These are phyloP conservation scores for Cyprinodon tularosa DNA, from an alignment of 2,113 vertebrate species.

Conservation along the genomic window DNA sequence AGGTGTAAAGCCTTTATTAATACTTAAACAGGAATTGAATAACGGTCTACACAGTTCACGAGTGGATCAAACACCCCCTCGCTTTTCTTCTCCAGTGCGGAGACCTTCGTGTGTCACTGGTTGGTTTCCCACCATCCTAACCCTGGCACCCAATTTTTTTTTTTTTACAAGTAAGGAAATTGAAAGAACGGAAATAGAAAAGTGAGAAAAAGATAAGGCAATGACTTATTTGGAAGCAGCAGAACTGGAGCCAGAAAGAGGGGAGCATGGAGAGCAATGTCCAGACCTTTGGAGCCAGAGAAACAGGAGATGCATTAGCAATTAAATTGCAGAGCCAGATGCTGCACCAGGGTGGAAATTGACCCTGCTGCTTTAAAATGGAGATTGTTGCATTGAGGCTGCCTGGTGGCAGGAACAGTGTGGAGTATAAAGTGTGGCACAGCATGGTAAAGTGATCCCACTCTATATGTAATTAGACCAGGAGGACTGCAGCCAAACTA, in stretches of 20 bases:
- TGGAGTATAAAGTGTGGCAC: constrained; percentile 33
- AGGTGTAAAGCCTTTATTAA: constrained; percentile 76
- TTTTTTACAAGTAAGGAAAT: constrained; percentile 23
- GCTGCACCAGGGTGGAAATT: constrained; percentile 63
- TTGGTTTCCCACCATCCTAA: constrained; percentile 47
- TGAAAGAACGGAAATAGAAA: neutral
- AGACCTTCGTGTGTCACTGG: constrained; percentile 47
- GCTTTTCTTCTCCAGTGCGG: constrained; percentile 70
- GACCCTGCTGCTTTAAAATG: constrained; percentile 70
- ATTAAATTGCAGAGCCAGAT: constrained; percentile 65
- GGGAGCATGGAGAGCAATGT: constrained; percentile 5
- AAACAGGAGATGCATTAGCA: constrained; percentile 69
- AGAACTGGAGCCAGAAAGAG: constrained; percentile 4
- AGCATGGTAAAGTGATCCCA: constrained; percentile 69
- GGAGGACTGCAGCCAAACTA: constrained; percentile 49
- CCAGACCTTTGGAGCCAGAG: constrained; percentile 20
- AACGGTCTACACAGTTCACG: constrained; percentile 65
- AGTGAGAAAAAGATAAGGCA: constrained; percentile 27
- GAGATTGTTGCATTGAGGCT: constrained; percentile 68
- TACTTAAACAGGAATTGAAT: constrained; percentile 82
- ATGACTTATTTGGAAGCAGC: constrained; percentile 38
- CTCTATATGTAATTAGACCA: constrained; percentile 68
- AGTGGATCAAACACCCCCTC: constrained; percentile 69
- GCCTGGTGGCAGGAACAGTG: constrained; percentile 51
- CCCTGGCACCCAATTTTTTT: constrained; percentile 35